phyloP scores from a whole-genome alignment of 2,888 invertebrate genomes.

The Drosophila bunnanda region DNA sequence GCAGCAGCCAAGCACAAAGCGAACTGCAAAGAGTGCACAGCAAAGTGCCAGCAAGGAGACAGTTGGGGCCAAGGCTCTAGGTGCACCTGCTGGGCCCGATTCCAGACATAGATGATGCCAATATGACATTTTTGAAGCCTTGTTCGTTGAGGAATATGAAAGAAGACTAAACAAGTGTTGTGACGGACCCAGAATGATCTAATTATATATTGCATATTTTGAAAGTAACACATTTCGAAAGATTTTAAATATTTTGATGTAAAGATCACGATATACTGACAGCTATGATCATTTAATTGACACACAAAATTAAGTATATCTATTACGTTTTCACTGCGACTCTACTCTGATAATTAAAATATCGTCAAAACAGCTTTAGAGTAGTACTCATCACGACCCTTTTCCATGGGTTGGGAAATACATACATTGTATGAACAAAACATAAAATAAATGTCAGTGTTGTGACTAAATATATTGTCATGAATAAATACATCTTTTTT shows the following conservation, averaged over 20 bases:
- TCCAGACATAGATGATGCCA: background rate
- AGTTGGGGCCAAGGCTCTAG: constrained; percentile 12
- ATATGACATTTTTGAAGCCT: background rate
- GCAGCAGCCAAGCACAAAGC: constrained; percentile 44
- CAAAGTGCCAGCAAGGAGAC: constrained; percentile 18
- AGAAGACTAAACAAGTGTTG: background rate
- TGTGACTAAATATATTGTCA: too few species aligned
- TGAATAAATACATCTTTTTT: too few species aligned
- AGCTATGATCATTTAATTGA: too few species aligned
- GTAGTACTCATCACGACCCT: too few species aligned
- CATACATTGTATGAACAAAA: background rate
- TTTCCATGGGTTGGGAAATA: too few species aligned
- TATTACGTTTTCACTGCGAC: too few species aligned
- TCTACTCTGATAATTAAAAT: too few species aligned
- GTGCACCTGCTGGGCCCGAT: background rate
- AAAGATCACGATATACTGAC: background rate
- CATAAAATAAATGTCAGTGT: too few species aligned
- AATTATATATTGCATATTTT: background rate
- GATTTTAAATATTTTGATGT: background rate
- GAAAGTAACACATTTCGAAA: background rate
- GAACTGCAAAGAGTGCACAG: constrained; percentile 45
- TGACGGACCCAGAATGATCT: background rate
- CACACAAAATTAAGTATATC: too few species aligned
- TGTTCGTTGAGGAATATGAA: background rate
- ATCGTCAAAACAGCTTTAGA: too few species aligned